A percentile compares a stretch with the other conserved stretches of the same genome.
phyloP scores from a whole-genome alignment of 2,113 vertebrate species.

The Buteo buteo region DNA sequence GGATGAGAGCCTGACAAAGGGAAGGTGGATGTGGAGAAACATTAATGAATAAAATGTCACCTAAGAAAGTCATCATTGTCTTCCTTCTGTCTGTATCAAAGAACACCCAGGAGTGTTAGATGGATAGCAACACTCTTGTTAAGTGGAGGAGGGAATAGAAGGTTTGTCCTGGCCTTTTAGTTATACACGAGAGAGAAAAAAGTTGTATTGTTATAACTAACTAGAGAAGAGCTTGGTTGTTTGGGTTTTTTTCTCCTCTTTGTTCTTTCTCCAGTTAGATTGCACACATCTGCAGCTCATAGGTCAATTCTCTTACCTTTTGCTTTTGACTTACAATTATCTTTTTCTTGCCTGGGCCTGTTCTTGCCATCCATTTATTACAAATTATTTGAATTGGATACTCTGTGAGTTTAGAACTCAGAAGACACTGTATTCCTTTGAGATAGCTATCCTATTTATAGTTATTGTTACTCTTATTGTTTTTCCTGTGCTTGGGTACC shows the following conservation, averaged over 20 bases:
- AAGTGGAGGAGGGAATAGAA: background rate
- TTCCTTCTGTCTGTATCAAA: background rate
- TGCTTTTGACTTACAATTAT: background rate
- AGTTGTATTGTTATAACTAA: background rate
- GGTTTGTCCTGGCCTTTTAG: background rate
- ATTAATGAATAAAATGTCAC: background rate
- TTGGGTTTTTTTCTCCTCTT: fast-evolving
- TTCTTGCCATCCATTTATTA: background rate
- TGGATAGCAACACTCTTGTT: background rate
- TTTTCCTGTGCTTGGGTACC: background rate
- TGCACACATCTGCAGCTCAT: background rate
- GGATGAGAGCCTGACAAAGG: background rate
- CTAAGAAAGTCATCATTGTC: background rate
- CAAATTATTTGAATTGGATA: background rate
- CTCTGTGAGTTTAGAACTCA: background rate
- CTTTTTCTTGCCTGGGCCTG: background rate
- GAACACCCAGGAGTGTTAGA: background rate
- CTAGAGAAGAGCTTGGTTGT: background rate
- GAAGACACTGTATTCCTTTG: background rate
- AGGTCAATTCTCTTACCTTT: background rate
- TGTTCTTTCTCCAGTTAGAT: background rate
- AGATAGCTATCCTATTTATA: background rate
- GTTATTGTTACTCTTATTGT: background rate
- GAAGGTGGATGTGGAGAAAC: background rate
- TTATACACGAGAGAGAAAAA: background rate